Conservation (phyloP, 2,888 invertebrate genomes). For the Scaptomyza polygonia region DNA sequence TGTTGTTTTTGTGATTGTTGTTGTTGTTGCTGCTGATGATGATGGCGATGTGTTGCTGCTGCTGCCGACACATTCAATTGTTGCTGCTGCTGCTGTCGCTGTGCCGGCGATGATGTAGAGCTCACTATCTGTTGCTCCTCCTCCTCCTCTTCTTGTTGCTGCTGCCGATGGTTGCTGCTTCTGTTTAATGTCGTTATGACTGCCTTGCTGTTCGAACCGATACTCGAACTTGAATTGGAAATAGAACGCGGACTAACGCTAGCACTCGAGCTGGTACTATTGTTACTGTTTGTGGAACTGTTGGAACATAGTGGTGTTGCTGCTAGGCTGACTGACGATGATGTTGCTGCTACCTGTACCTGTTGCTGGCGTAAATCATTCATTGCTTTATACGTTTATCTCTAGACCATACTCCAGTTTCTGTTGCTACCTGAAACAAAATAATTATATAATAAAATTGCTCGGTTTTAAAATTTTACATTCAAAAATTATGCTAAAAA, state of each 20-base stretch:
- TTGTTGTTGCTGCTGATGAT: slow-evolving; percentile 30
- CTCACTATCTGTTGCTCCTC: slow-evolving; percentile 60
- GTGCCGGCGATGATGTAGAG: slow-evolving; percentile 62
- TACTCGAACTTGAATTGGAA: slow-evolving; percentile 40
- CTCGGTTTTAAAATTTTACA: background rate
- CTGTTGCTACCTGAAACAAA: slow-evolving; percentile 41
- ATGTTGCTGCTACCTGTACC: slow-evolving; percentile 78
- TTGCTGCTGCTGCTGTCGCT: slow-evolving; percentile 45
- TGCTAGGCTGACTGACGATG: slow-evolving; percentile 65
- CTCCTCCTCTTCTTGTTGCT: slow-evolving; percentile 36
- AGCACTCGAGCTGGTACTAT: slow-evolving; percentile 31
- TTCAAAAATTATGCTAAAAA: background rate
- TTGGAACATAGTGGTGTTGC: slow-evolving; percentile 40
- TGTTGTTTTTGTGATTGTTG: slow-evolving; percentile 34
- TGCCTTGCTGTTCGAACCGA: slow-evolving; percentile 37
- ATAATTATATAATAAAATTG: background rate
- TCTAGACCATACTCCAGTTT: slow-evolving; percentile 44
- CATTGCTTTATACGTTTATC: slow-evolving; percentile 71
- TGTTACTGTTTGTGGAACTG: slow-evolving; percentile 37
- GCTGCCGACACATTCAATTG: slow-evolving; percentile 66
- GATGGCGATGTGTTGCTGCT: slow-evolving; percentile 42
- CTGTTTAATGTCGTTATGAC: slow-evolving; percentile 30
- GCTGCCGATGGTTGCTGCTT: slow-evolving; percentile 7
- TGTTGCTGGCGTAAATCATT: slow-evolving; percentile 78
- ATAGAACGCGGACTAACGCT: slow-evolving; percentile 50